These are phyloP conservation scores for Myotis yumanensis DNA, from an alignment of 2,113 vertebrate genomes.

Conservation along the genomic window DNA sequence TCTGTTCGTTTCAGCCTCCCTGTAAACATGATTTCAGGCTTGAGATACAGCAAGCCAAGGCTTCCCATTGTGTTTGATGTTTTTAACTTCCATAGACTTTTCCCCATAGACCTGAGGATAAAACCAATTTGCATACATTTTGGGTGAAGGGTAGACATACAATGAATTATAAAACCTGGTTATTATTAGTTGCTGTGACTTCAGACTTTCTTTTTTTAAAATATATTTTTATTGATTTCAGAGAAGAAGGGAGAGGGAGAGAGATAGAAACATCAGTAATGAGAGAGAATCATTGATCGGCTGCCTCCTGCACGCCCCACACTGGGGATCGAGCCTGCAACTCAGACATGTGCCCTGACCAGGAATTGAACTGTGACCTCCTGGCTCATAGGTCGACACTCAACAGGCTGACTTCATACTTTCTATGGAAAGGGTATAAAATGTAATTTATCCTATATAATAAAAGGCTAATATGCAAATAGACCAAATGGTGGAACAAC, in stretches of 20 bases:
- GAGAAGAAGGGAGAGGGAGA: too few relatives aligned
- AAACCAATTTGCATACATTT: conserved; percentile 34
- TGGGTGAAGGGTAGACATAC: background rate
- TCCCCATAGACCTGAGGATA: background rate
- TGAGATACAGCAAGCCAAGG: background rate
- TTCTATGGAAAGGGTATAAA: background rate
- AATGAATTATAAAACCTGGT: background rate
- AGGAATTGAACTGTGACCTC: too few relatives aligned
- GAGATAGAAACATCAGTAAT: too few relatives aligned
- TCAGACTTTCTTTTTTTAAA: too few relatives aligned
- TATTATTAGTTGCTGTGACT: background rate
- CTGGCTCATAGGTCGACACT: too few relatives aligned
- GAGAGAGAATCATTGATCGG: too few relatives aligned
- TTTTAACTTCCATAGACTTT: background rate
- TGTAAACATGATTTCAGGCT: background rate
- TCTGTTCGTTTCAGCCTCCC: background rate
- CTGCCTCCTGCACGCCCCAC: too few relatives aligned
- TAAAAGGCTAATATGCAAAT: too few relatives aligned
- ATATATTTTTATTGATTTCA: too few relatives aligned
- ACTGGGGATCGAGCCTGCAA: too few relatives aligned
- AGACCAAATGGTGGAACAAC: too few relatives aligned
- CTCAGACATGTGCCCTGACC: too few relatives aligned
- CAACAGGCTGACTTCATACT: background rate
- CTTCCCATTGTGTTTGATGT: background rate
- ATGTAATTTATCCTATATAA: background rate